Evolutionary conservation across 1,140 invertebrate genomes (phyloP), one percentile per base, ranked within the genome.

Genomic region (Aphelenchoides besseyi): DNA sequence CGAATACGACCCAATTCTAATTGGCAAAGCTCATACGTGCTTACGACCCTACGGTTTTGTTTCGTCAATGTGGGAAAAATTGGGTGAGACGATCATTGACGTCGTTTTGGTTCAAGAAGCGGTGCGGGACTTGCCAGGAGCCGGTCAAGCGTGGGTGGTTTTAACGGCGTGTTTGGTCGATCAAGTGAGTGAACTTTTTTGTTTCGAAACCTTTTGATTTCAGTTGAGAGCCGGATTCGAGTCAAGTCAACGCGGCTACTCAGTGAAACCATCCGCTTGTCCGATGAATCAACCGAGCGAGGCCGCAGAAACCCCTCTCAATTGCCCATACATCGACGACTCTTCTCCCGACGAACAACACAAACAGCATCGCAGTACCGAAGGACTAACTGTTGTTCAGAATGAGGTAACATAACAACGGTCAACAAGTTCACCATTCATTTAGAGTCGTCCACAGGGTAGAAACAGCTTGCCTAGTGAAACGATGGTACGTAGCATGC

Each of bases 61-160:
- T 16, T 62, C 67, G 35, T 70, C 75, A 23, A 74, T 82, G 26
- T 83, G 82, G 82, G 82, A 83, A 41, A 82, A 81, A 53, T 68
- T 83, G n/a, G 82, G 82, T 52, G 82, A 83, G 68, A 72, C 73
- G 1, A 81, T 84, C n/a, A 81, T 83, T 57, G 82, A 83, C 68
- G 83, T 83, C 23, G 82, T 83, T 26, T 63, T 83, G 62, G 57
- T 57, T 36, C 79, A 83, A 62, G 81, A 83, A 64, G 81, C 81
- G 1, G 81, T 83, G 0, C 63, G 81, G 30, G 81, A 83, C 61
- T 73, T 83, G n/a, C 81, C 82, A 2, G 82, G 82, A 30, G 82
- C 82, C 26, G 80, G 81, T 30, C 82, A 84, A 32, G 82, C 82
- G 16, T 83, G 83, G 82, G 82, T 83, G 0, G 74, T 84, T 32